A percentile compares a stretch with the other conserved stretches of the same genome.
Conservation (phyloP, 2,888 invertebrate genomes). For the Polymixis lichenea region DNA sequence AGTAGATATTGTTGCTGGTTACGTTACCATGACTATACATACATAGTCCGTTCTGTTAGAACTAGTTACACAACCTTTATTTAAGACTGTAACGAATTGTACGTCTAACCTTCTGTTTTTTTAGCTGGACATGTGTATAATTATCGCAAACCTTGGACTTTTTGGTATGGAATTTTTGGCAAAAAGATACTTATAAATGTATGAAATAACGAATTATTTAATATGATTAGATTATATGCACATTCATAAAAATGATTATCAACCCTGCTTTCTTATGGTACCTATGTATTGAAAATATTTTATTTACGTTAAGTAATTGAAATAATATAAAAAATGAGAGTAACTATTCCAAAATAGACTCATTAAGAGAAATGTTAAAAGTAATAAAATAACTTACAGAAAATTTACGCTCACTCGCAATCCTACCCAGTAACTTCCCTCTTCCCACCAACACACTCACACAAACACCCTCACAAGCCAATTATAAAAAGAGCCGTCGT, state of each 20-base stretch:
- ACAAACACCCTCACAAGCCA: slow-evolving; percentile 33
- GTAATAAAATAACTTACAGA: background rate
- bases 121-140: background rate
- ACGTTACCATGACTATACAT: background rate
- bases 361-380: background rate
- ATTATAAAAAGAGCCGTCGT: slow-evolving; percentile 42
- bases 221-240: background rate
- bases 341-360: background rate
- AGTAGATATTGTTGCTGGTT: slow-evolving; percentile 35
- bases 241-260: background rate
- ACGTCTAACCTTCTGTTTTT: background rate
- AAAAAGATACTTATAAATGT: background rate
- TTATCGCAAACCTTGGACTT: background rate
- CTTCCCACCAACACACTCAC: slow-evolving; percentile 11
- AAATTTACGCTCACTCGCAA: slow-evolving; percentile 8
- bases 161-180: background rate
- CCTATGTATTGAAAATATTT: background rate
- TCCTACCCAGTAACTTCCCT: background rate
- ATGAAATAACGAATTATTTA: background rate
- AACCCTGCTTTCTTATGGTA: background rate
- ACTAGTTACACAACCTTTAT: slow-evolving; percentile 12
- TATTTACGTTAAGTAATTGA: background rate
- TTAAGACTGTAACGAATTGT: slow-evolving; percentile 13
- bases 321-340: background rate
- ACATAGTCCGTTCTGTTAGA: background rate